Conservation (phyloP, 2,797 vertebrate genomes). For the Psittacula derbiana region DNA sequence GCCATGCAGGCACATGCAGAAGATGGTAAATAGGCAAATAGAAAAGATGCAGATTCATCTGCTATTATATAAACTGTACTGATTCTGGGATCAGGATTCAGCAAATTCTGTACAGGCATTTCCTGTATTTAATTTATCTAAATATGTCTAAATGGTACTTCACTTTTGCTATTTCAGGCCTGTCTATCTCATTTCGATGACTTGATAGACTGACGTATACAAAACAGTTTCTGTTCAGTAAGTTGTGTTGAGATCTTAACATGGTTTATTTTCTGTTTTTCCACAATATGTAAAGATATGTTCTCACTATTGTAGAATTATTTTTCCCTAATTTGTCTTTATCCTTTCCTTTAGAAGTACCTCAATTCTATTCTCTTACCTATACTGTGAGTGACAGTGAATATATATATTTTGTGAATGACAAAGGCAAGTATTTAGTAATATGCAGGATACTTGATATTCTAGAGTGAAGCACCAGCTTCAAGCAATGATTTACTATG, state of each 20-base stretch:
- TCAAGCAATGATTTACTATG: not conserved
- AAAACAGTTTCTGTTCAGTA: not conserved
- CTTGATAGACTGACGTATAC: not conserved
- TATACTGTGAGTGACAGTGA: not conserved
- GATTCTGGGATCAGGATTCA: slow-evolving; percentile 41
- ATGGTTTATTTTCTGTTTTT: not conserved
- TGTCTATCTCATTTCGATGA: slow-evolving; percentile 28
- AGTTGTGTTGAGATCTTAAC: not conserved
- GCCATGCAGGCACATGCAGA: not conserved
- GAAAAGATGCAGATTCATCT: slow-evolving; percentile 22
- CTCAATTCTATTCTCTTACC: not conserved
- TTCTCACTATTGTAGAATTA: not conserved
- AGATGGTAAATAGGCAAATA: slow-evolving; percentile 16
- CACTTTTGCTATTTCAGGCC: slow-evolving; percentile 22
- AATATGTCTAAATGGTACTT: slow-evolving; percentile 13
- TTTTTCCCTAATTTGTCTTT: not conserved
- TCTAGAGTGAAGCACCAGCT: not conserved
- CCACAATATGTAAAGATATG: not conserved
- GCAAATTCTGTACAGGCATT: slow-evolving; percentile 29
- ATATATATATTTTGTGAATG: not conserved
- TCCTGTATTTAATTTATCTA: slow-evolving; percentile 39
- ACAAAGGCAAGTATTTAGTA: not conserved
- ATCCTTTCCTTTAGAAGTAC: not conserved
- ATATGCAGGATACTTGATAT: not conserved
- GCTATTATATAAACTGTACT: not conserved